Evolutionary conservation across 2,888 invertebrate genomes (phyloP).

Genomic region (Folsomia manolachei): DNA sequence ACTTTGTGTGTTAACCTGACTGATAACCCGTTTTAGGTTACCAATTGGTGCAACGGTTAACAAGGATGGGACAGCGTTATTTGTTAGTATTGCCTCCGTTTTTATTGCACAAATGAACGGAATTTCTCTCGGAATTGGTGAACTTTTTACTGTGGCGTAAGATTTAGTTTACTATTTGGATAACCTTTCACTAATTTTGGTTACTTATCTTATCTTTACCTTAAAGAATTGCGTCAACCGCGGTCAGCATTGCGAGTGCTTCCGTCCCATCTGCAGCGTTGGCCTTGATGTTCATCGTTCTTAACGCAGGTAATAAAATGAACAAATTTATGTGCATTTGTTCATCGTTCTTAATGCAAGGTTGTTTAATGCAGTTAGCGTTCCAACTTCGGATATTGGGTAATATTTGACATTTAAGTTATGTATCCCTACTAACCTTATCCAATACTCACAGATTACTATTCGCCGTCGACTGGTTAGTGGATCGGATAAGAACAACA

Average conservation of each 20-base stretch:
- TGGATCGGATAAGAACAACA: slow-evolving; percentile 83
- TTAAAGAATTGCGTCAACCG: slow-evolving; percentile 75
- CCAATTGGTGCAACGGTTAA: slow-evolving; percentile 55
- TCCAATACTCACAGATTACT: no score
- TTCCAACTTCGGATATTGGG: no score
- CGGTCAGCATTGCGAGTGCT: slow-evolving; percentile 81
- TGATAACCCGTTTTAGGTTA: not conserved
- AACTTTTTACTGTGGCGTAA: slow-evolving; percentile 83
- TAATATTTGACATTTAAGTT: no score
- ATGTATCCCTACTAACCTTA: no score
- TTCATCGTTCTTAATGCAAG: no score
- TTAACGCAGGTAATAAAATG: no score
- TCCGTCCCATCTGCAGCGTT: slow-evolving; percentile 84
- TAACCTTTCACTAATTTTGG: not conserved
- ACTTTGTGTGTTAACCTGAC: no score
- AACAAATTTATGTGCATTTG: no score
- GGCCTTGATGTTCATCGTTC: slow-evolving; percentile 74
- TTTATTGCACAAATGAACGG: slow-evolving; percentile 87
- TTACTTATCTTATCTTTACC: not conserved
- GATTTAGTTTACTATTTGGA: not conserved
- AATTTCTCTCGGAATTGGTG: slow-evolving; percentile 73
- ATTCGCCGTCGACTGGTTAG: slow-evolving; percentile 86
- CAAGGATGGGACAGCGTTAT: slow-evolving; percentile 80
- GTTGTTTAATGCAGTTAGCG: no score
- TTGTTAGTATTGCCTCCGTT: slow-evolving; percentile 80